Base-by-base conservation (phyloP, 2,113 vertebrate genomes). In the Macrotus californicus region DNA sequence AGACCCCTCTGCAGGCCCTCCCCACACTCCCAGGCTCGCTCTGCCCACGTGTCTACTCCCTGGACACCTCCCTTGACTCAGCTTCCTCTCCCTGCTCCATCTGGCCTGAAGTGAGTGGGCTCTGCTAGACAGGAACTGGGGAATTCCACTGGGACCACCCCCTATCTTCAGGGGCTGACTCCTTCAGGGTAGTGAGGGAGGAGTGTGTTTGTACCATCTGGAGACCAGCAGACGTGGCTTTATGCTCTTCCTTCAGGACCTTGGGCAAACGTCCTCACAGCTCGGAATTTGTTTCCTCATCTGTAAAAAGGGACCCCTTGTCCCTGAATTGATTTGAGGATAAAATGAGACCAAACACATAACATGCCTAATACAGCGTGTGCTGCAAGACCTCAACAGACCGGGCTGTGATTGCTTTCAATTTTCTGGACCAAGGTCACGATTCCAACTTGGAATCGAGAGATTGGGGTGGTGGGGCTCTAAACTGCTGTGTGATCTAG, bases 61-160 rank as follows among this genome's bases (percentile, higher is more conserved):
- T 43, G 69, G 41, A 54, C 64, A n/a, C 7, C 22, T 69, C 48
- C 18, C 69, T 54, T 86, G 80, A 94, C 87, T 97, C 87, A 92
- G 66, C 94, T 96, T 96, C 95, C 96, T 92, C 72, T 88, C 81
- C 52, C 87, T 26, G 66, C 66, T 52, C 70, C 90, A 77, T n/a
- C 80, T 87, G 34, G 59, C 39, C 80, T 22, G 39, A 21, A 84
- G 61, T 39, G 26, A 73, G 48, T 19, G 31, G 61, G 48, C 29
- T 75, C 96, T 11, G n/a, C 6, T 19, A 36, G 69, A 16, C 81
- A 61, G 59, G 34, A 88, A 43, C 29, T 48, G 93, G 96, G 96
- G 82, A 90, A 93, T 92, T 97, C 85, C 91, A 13, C 29, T 0
- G 0, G 26, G 79, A 46, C 29, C 75, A 54, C 2, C 34, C 39